phyloP scores from a whole-genome alignment of 2,113 vertebrate genomes.

The Pterocles gutturalis region DNA sequence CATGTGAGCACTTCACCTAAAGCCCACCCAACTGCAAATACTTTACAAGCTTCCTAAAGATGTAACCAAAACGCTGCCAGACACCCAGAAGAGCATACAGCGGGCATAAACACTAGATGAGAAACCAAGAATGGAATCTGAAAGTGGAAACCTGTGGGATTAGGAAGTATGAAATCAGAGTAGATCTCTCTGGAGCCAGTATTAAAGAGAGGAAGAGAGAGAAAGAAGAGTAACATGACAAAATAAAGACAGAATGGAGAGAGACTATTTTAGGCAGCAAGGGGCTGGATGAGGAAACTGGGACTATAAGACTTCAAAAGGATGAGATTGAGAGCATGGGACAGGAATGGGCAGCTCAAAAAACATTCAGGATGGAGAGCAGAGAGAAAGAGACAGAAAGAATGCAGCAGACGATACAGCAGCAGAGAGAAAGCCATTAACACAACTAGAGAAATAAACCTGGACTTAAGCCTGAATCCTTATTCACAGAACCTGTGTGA shows the following conservation, averaged over 20 bases:
- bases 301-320: neutral
- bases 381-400: neutral
- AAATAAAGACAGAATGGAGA: neutral
- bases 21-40: neutral
- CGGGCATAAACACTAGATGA: neutral
- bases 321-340: neutral
- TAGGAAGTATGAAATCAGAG: neutral
- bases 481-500: neutral
- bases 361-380: neutral
- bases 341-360: neutral
- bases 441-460: neutral
- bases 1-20: neutral
- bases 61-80: neutral
- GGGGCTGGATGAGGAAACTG: neutral
- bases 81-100: neutral
- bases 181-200: neutral
- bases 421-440: neutral
- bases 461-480: neutral
- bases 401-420: neutral
- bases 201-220: neutral
- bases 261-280: neutral
- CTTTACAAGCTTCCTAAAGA: neutral
- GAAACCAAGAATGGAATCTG: neutral
- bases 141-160: neutral
- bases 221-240: neutral